Conservation (phyloP, 2,888 invertebrate species). For the Andrena minutula region DNA sequence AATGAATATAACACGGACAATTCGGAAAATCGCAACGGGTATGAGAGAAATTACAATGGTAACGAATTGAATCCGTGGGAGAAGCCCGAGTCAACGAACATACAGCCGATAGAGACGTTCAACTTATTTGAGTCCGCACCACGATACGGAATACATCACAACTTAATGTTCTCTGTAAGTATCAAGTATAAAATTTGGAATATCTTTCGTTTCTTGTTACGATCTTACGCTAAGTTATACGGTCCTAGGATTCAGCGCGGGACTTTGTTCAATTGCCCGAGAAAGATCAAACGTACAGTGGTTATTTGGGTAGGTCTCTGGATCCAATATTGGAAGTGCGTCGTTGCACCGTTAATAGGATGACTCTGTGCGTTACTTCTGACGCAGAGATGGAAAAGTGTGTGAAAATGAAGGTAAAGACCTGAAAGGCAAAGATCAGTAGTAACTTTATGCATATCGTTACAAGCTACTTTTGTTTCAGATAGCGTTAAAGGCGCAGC, state of each 20-base stretch:
- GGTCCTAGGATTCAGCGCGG: slow-evolving; percentile 90
- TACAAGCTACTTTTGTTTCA: slow-evolving; percentile 80
- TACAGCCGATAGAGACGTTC: slow-evolving; percentile 88
- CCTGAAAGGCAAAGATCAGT: neutral
- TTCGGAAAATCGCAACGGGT: slow-evolving; percentile 66
- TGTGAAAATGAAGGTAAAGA: slow-evolving; percentile 92
- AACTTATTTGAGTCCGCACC: slow-evolving; percentile 91
- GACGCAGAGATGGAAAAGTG: slow-evolving; percentile 96
- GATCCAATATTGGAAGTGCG: slow-evolving; percentile 91
- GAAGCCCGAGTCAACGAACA: slow-evolving; percentile 75
- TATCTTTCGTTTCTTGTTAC: neutral
- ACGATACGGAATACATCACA: slow-evolving; percentile 89
- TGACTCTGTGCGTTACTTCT: slow-evolving; percentile 96
- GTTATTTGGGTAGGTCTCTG: slow-evolving; percentile 90
- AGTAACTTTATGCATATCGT: neutral
- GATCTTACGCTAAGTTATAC: neutral
- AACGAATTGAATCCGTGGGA: slow-evolving; percentile 63
- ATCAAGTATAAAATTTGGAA: neutral
- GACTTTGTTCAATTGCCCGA: slow-evolving; percentile 89
- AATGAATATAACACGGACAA: slow-evolving; percentile 64
- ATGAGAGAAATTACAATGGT: slow-evolving; percentile 57
- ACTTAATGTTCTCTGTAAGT: slow-evolving; percentile 92
- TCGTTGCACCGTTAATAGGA: slow-evolving; percentile 93
- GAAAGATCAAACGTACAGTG: slow-evolving; percentile 91
- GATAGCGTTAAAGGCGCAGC: slow-evolving; percentile 94